phyloP scores from a whole-genome alignment of 2,888 invertebrate species.

The Pollenia labialis region DNA sequence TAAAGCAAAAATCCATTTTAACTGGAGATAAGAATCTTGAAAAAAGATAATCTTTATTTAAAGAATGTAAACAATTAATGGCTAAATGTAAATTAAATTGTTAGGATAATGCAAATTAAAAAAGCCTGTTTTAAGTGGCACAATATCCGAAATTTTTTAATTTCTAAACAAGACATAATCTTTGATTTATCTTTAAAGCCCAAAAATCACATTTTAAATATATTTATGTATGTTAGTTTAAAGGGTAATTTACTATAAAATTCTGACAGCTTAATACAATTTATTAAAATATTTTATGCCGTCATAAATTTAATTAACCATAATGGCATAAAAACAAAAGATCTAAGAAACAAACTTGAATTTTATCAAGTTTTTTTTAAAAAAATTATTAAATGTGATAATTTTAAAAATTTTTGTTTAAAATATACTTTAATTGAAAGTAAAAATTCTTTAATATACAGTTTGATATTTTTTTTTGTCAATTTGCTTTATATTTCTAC shows the following conservation, averaged over 20 bases:
- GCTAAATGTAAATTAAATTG: conserved; percentile 19
- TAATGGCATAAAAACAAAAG: not conserved
- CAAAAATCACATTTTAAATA: not conserved
- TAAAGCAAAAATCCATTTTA: not conserved
- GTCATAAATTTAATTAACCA: not conserved
- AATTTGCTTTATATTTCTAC: not conserved
- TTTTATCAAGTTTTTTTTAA: not conserved
- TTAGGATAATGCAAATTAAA: not conserved
- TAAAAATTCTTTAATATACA: too few relatives aligned
- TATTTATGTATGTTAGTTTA: not conserved
- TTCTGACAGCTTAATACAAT: not conserved
- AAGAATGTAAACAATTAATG: not conserved
- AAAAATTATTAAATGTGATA: not conserved
- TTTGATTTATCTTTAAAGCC: conserved; percentile 20
- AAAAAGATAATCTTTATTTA: conserved; percentile 1
- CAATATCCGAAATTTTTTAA: conserved; percentile 18
- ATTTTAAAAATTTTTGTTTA: too few relatives aligned
- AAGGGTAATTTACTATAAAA: too few relatives aligned
- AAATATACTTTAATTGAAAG: too few relatives aligned
- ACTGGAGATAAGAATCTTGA: conserved; percentile 3
- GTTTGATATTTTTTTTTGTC: too few relatives aligned
- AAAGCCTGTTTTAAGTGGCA: conserved; percentile 20
- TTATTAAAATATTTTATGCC: not conserved
- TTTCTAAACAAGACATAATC: conserved; percentile 23
- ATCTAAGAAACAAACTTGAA: not conserved